A percentile compares a stretch with the other conserved stretches of the same genome.
Evolutionary conservation across 2,113 vertebrate species (phyloP).

Genomic region (Orthonyx spaldingii): DNA sequence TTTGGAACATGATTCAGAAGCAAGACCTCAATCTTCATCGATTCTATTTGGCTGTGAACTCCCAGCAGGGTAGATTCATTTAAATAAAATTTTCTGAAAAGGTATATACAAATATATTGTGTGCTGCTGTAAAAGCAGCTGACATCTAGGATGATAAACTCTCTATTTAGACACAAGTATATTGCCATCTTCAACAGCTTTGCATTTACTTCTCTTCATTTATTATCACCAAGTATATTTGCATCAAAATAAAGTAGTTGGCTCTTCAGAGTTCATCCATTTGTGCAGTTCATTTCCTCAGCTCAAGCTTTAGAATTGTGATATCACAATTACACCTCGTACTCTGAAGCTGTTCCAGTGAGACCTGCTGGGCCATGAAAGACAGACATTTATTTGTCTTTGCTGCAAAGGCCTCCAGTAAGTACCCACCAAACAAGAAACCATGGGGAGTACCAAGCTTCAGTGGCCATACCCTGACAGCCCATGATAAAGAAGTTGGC

Average conservation of each 20-base stretch:
- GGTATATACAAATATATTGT: background rate
- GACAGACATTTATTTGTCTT: background rate
- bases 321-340: background rate
- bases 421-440: background rate
- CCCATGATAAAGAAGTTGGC: background rate
- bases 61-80: background rate
- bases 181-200: background rate
- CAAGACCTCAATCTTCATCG: background rate
- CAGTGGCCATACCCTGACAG: no score
- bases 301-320: background rate
- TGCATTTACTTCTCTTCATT: background rate
- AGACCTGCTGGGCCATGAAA: background rate
- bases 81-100: background rate
- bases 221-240: conserved; percentile 26
- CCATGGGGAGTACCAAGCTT: background rate
- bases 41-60: background rate
- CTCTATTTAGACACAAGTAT: conserved; percentile 22
- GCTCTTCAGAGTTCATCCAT: conserved; percentile 4
- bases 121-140: background rate
- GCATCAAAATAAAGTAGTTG: background rate
- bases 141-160: conserved; percentile 12
- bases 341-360: background rate
- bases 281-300: background rate
- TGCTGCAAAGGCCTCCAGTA: background rate
- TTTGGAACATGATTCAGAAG: conserved; percentile 10